phyloP scores from a whole-genome alignment of 1,140 invertebrate species.

The Macrobrachium nipponense region DNA sequence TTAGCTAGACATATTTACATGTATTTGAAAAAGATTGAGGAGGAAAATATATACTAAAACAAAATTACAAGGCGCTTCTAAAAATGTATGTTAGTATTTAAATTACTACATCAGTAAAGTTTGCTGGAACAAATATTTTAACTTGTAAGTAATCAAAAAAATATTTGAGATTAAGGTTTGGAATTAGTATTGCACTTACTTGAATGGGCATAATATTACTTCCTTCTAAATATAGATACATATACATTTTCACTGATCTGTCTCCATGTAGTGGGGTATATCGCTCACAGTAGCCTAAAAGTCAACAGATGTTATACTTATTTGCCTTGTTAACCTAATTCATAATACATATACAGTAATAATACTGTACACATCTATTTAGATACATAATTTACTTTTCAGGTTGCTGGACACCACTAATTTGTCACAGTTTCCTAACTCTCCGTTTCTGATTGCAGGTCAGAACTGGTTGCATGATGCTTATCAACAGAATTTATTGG shows the following conservation, averaged over 20 bases:
- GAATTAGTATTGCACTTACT: too few species aligned
- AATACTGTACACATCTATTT: background rate
- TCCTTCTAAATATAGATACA: background rate
- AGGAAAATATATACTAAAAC: too few species aligned
- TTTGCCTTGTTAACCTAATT: background rate
- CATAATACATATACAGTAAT: background rate
- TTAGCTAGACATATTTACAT: too few species aligned
- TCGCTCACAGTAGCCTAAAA: background rate
- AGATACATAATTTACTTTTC: constrained; percentile 41
- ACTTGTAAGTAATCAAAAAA: too few species aligned
- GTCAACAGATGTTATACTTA: background rate
- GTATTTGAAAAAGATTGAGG: too few species aligned
- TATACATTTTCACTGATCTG: constrained; percentile 4
- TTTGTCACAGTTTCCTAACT: background rate
- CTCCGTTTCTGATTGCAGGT: constrained; percentile 69
- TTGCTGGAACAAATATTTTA: too few species aligned
- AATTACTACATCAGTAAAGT: too few species aligned
- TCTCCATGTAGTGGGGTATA: background rate
- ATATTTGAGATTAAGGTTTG: too few species aligned
- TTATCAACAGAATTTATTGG: constrained; percentile 91
- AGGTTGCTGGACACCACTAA: constrained; percentile 68
- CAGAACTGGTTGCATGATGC: constrained; percentile 97
- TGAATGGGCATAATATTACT: too few species aligned
- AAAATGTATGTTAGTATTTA: too few species aligned
- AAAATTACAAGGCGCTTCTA: too few species aligned